Percentiles rank a stretch among this genome's conserved stretches.
phyloP scores from a whole-genome alignment of 2,888 invertebrate species.

The Spodoptera exigua region DNA sequence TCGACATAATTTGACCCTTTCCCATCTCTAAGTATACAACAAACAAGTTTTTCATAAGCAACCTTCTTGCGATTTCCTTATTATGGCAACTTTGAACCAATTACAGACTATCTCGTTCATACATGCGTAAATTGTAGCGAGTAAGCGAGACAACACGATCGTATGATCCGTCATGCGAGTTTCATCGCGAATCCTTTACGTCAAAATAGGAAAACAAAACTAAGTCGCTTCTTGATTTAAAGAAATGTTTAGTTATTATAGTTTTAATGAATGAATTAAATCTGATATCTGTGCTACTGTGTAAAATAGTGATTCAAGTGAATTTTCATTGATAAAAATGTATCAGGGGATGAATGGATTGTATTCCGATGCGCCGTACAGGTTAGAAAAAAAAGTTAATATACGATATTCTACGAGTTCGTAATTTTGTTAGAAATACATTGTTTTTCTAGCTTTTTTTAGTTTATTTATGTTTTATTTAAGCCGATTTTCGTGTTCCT shows the following conservation, averaged over 20 bases:
- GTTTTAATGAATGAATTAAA: constrained; percentile 50
- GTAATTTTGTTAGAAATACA: constrained; percentile 32
- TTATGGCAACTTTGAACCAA: constrained; percentile 65
- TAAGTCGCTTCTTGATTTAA: constrained; percentile 57
- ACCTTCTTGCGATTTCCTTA: constrained; percentile 60
- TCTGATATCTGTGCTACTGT: constrained; percentile 56
- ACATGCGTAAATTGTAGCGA: constrained; percentile 48
- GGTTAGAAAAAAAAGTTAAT: constrained; percentile 73
- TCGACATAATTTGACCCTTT: constrained; percentile 62
- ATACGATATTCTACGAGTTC: constrained; percentile 32
- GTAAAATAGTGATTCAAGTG: constrained; percentile 62
- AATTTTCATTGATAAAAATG: constrained; percentile 69
- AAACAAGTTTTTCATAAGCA: constrained; percentile 57
- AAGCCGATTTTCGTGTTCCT: constrained; percentile 22
- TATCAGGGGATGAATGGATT: constrained; percentile 82
- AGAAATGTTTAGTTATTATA: constrained; percentile 70
- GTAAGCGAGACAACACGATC: constrained; percentile 73
- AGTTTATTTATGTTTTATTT: constrained; percentile 2
- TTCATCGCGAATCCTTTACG: constrained; percentile 70
- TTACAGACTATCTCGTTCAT: constrained; percentile 63
- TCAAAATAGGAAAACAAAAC: constrained; percentile 79
- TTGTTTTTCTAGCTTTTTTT: neutral
- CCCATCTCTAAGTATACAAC: constrained; percentile 57
- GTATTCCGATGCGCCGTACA: constrained; percentile 82
- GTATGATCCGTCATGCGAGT: constrained; percentile 81